phyloP scores from a whole-genome alignment of 2,888 invertebrate genomes.

The Caenorhabditis macrosperma region DNA sequence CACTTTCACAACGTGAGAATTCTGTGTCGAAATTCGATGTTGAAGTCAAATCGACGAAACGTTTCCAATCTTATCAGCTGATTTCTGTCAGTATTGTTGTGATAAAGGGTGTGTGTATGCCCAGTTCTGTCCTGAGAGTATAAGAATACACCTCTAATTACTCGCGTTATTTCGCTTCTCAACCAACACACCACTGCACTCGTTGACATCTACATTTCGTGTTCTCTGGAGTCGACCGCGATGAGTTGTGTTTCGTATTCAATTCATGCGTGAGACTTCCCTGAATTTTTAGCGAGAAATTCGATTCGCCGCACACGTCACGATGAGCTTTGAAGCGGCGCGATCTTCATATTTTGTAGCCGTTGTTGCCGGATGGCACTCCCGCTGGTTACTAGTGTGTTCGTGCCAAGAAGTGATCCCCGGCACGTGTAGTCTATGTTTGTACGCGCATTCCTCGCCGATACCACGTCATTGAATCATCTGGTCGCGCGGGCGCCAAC shows the following conservation, averaged over 20 bases:
- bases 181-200: neutral
- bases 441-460: neutral
- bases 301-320: conserved; percentile 21
- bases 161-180: neutral
- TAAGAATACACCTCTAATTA: neutral
- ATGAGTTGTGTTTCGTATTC: conserved; percentile 18
- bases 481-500: conserved; percentile 17
- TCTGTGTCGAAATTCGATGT: neutral
- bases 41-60: neutral
- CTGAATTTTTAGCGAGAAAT: conserved; percentile 37
- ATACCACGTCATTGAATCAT: conserved; percentile 21
- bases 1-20: neutral
- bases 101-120: conserved; percentile 8
- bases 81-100: conserved; percentile 3
- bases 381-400: neutral
- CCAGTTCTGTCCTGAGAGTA: neutral
- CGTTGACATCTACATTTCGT: neutral
- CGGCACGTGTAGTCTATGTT: conserved; percentile 24
- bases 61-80: conserved; percentile 30
- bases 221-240: conserved; percentile 11
- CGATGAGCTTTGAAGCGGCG: conserved; percentile 13
- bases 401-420: neutral
- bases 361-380: neutral
- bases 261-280: conserved; percentile 44
- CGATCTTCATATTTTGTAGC: conserved; percentile 1